Base-by-base conservation (phyloP, 2,888 invertebrate species). In the Dioctria linearis region DNA sequence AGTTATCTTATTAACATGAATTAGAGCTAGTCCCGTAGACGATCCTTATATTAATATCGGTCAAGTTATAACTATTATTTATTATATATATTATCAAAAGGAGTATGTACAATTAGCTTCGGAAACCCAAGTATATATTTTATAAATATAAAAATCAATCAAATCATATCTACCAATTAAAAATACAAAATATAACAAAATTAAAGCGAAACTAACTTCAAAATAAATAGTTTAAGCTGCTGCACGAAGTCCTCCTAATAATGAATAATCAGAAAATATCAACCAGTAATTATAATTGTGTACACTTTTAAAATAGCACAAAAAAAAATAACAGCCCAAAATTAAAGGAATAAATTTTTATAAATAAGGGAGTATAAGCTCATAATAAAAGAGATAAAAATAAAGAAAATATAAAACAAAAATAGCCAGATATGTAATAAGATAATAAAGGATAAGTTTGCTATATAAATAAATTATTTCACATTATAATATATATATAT, bases 201-300 rank as follows among this genome's bases (percentile, higher is more conserved):
- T 91, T 86, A 94, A 90, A 86, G 91, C 88, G 86, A 94, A 91
- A 13, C 92, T 93, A 54, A 94, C 93, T 88, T 94, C 94, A 92
- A 94, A 94, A 86, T 94, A 94, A 92, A 94, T 93, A 80, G 92
- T 93, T 88, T 94, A 94, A 88, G 93, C 93, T 0, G 94, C 91
- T 1, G 92, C 90, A 0, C 94, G 94, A 83, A 94, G 89, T 0
- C 92, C 90, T 0, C 94, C 94, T 86, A 94, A 90, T 86, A 94
- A 90, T 59, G 93, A 88, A 92, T 94, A 94, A 89, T 92, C 92
- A 78, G 93, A 94, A 91, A 94, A 83, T 93, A 90, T 86, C 93
- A 94, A 0, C 94, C 94, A 6, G 92, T 89, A 84, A 92, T 85
- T 87, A 94, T 91, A 75, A 93, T 86, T 0, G 90, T 90, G 90